Evolutionary conservation across 2,888 invertebrate genomes (phyloP).

Genomic region (Julus scandinavius): DNA sequence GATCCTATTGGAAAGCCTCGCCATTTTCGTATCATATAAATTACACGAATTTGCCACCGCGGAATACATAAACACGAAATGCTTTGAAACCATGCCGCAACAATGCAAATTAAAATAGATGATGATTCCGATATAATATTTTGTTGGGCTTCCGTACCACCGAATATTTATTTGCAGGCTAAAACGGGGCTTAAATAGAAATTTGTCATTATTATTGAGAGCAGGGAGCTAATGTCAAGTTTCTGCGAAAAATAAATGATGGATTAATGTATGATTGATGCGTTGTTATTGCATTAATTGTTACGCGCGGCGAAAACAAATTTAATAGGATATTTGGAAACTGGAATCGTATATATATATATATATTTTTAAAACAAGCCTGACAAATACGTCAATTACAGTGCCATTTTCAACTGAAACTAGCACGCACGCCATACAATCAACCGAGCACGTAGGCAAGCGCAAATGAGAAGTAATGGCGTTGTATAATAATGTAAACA

Average conservation of each 20-base stretch:
- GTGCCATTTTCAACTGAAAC: background rate
- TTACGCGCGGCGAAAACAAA: background rate
- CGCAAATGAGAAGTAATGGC: background rate
- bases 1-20: background rate
- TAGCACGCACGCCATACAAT: background rate
- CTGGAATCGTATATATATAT: background rate
- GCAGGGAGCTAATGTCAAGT: background rate
- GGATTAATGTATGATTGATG: constrained; percentile 17
- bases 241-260: background rate
- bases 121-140: background rate
- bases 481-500: constrained; percentile 16
- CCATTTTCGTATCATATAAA: background rate
- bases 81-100: background rate
- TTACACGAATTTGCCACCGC: background rate
- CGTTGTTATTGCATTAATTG: constrained; percentile 32
- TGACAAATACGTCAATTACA: constrained; percentile 16
- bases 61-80: background rate
- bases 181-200: background rate
- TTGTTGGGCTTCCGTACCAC: background rate
- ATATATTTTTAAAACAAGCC: background rate
- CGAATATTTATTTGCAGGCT: background rate
- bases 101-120: constrained; percentile 15
- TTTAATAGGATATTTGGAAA: background rate
- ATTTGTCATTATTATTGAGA: constrained; percentile 32
- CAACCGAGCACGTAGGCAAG: background rate